Conservation (phyloP, 2,888 invertebrate genomes). For the Erebia aethiops region DNA sequence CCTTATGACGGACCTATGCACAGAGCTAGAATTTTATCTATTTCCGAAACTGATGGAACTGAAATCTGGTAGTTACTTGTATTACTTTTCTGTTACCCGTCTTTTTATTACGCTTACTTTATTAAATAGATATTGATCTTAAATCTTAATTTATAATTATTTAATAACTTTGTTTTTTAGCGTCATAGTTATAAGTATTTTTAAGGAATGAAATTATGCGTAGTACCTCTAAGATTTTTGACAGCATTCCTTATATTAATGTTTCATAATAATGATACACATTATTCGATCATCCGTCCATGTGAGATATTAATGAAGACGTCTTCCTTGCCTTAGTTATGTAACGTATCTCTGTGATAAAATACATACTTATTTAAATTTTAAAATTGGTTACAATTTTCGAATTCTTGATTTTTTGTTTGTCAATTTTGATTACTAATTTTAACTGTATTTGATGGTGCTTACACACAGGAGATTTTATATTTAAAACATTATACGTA, state of each 20-base stretch:
- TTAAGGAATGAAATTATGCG: conserved; percentile 19
- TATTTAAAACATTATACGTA: not conserved
- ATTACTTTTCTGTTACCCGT: conserved; percentile 43
- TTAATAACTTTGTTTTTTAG: conserved; percentile 13
- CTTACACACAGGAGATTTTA: not conserved
- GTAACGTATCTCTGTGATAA: conserved; percentile 64
- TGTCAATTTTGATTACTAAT: conserved; percentile 27
- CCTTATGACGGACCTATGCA: conserved; percentile 84
- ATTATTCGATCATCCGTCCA: conserved; percentile 56
- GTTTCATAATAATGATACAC: not conserved
- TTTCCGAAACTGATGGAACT: conserved; percentile 85
- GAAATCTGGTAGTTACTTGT: conserved; percentile 87
- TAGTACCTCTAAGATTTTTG: conserved; percentile 23
- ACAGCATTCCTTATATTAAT: conserved; percentile 22
- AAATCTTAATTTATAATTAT: conserved; percentile 12
- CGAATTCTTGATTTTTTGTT: conserved; percentile 6
- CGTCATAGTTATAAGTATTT: conserved; percentile 15
- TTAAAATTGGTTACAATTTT: conserved; percentile 6
- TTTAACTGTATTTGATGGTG: conserved; percentile 1
- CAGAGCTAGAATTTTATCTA: conserved; percentile 85
- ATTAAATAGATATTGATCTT: conserved; percentile 30
- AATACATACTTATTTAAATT: conserved; percentile 43
- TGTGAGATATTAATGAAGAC: conserved; percentile 46
- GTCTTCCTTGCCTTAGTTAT: conserved; percentile 62
- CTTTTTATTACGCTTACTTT: conserved; percentile 46